Conservation (phyloP, 2,888 invertebrate genomes). For the Aproaerema taeniolella region DNA sequence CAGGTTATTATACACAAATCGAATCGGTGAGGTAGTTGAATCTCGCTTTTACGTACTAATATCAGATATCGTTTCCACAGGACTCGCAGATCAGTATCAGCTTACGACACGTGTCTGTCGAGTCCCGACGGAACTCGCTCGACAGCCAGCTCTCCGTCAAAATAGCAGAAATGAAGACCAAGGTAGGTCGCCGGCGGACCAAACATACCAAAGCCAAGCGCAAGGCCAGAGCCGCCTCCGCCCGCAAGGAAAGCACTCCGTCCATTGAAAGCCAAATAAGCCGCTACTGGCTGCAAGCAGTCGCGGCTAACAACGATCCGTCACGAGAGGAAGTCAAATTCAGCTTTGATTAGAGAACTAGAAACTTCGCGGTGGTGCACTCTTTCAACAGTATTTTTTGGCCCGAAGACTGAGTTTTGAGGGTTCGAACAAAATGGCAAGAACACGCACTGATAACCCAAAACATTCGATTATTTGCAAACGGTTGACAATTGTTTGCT, state of each 20-base stretch:
- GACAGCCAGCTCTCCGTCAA: slow-evolving; percentile 93
- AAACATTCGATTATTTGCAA: too few relatives aligned
- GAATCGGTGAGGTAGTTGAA: too few relatives aligned
- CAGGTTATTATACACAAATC: too few relatives aligned
- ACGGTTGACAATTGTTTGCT: too few relatives aligned
- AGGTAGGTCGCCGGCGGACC: slow-evolving; percentile 74
- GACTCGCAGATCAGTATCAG: slow-evolving; percentile 87
- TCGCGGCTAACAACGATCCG: slow-evolving; percentile 75
- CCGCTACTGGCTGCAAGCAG: slow-evolving; percentile 80
- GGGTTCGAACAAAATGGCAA: too few relatives aligned
- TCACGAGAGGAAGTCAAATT: slow-evolving; percentile 73
- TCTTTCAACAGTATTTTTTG: background rate
- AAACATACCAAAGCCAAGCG: slow-evolving; percentile 64
- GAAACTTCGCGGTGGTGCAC: too few relatives aligned
- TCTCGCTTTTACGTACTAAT: too few relatives aligned
- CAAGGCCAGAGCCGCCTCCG: slow-evolving; percentile 53
- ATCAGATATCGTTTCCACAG: too few relatives aligned
- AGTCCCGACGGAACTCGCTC: slow-evolving; percentile 90
- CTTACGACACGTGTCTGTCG: slow-evolving; percentile 88
- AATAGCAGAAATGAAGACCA: slow-evolving; percentile 89
- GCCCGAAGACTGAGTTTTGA: too few relatives aligned
- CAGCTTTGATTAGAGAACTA: slow-evolving; percentile 68
- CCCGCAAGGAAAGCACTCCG: slow-evolving; percentile 83
- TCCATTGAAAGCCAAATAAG: slow-evolving; percentile 89
- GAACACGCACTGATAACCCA: too few relatives aligned